Evolutionary conservation across 2,113 vertebrate species (phyloP).

Genomic region (Amphiprion ocellaris): DNA sequence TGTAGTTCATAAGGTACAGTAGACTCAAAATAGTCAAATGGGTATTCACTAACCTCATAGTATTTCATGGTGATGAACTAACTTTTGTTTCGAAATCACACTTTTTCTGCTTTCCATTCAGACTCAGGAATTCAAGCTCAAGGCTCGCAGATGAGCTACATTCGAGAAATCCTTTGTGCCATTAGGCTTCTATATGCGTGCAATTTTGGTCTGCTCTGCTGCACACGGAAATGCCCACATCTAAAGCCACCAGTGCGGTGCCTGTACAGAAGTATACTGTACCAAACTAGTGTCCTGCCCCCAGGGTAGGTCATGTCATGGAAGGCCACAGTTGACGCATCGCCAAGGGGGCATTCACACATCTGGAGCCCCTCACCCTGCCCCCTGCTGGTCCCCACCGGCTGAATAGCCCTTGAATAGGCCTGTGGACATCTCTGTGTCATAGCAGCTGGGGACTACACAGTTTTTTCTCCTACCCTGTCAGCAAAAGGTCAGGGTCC

Average conservation of each 20-base stretch:
- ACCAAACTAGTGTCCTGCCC: conserved; percentile 71
- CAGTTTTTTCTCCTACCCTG: conserved; percentile 68
- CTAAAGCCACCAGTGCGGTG: conserved; percentile 48
- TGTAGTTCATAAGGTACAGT: conserved; percentile 68
- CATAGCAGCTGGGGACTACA: conserved; percentile 78
- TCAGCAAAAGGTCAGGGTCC: conserved; percentile 78
- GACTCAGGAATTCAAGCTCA: neutral
- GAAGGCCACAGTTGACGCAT: conserved; percentile 69
- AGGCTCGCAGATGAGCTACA: conserved; percentile 4
- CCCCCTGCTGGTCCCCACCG: conserved; percentile 72
- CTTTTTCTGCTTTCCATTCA: neutral
- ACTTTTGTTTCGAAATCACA: conserved; percentile 22
- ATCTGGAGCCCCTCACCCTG: conserved; percentile 75
- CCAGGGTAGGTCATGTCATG: conserved; percentile 77
- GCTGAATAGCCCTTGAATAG: conserved; percentile 60
- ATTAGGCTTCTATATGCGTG: neutral
- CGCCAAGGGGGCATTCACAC: conserved; percentile 77
- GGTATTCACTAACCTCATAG: conserved; percentile 28
- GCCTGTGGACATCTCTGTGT: conserved; percentile 73
- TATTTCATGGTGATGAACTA: conserved; percentile 45
- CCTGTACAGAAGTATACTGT: conserved; percentile 35
- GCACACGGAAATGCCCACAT: conserved; percentile 5
- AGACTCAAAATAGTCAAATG: conserved; percentile 59
- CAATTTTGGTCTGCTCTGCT: conserved; percentile 7
- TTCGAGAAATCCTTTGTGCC: conserved; percentile 9